phyloP scores from a whole-genome alignment of 2,113 vertebrate genomes.

The Nesogale talazaci region DNA sequence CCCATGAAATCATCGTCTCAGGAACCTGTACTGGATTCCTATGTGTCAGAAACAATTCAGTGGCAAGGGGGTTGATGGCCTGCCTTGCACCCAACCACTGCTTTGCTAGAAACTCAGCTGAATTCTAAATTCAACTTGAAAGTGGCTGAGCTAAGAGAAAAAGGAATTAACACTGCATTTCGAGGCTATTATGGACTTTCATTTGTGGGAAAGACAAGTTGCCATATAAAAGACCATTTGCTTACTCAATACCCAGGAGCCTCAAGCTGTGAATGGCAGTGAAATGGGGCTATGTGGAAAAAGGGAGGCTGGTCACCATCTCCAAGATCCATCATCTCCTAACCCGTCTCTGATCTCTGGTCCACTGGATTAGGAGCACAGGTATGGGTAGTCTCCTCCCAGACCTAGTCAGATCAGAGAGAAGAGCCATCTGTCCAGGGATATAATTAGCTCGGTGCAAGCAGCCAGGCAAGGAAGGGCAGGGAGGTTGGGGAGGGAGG shows the following conservation, averaged over 20 bases:
- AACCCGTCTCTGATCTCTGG: not conserved
- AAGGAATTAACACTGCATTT: not conserved
- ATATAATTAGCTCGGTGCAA: constrained; percentile 27
- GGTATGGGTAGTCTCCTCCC: not conserved
- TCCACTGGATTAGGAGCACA: not conserved
- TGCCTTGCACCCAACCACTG: no score
- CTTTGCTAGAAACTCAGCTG: not conserved
- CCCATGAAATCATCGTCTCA: no score
- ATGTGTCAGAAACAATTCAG: no score
- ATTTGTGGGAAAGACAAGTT: no score
- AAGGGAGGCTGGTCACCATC: not conserved
- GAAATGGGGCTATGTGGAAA: not conserved
- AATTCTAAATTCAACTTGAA: not conserved
- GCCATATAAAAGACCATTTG: not conserved
- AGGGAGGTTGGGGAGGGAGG: not conserved
- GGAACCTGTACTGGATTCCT: no score
- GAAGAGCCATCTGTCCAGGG: constrained; percentile 1
- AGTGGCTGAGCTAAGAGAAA: not conserved
- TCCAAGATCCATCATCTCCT: not conserved
- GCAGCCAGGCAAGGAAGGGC: constrained; percentile 11
- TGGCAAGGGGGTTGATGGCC: no score
- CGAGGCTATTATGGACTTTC: not conserved
- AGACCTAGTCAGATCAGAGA: not conserved
- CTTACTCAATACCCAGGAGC: not conserved
- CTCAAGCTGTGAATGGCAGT: not conserved